Base-by-base conservation (phyloP, 2,888 invertebrate genomes). In the Synergus itoensis region DNA sequence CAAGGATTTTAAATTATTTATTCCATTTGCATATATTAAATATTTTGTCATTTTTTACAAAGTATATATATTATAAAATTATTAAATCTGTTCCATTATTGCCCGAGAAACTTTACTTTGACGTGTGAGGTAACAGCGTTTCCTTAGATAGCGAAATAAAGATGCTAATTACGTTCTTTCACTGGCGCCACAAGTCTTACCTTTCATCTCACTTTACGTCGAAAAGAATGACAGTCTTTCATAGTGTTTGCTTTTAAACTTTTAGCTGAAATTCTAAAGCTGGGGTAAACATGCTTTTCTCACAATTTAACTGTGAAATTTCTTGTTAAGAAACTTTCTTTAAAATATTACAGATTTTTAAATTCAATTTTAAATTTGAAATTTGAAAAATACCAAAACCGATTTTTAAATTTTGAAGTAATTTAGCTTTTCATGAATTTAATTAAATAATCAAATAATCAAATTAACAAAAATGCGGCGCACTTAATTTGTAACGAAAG, bases 51-150 rank as follows among this genome's bases (percentile, higher is more conserved):
- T 28, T 28, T 3, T 28, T 28, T 28, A 28, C 3, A 28, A 28
- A 28, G 28, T 3, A 28, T 0, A 28, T 28, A 28, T 28, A 28
- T 28, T 53, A n/a, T 53, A n/a, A 53, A 53, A 53, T n/a, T 60
- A 21, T 60, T 28, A 60, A 60, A 21, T 60, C 21, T 4, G 60
- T 48, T n/a, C 4, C 9, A 5, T 53, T 53, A 53, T 73, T 40
- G 8, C 36, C 11, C 21, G 16, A 36, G 28, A 53, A 82, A 78
- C 69, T 83, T 80, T 80, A 78, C 82, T 77, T 82, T 81, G 82
- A 84, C 78, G 78, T 80, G 67, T 77, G 78, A 81, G 81, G 85
- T 86, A 84, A 82, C 81, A 78, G 75, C 64, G 80, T 82, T 84
- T 82, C 60, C 82, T 65, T 43, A 64, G 76, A 75, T 77, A 41